These are phyloP conservation scores for Otus sunia DNA, from an alignment of 2,113 vertebrate genomes.

Conservation along the genomic window DNA sequence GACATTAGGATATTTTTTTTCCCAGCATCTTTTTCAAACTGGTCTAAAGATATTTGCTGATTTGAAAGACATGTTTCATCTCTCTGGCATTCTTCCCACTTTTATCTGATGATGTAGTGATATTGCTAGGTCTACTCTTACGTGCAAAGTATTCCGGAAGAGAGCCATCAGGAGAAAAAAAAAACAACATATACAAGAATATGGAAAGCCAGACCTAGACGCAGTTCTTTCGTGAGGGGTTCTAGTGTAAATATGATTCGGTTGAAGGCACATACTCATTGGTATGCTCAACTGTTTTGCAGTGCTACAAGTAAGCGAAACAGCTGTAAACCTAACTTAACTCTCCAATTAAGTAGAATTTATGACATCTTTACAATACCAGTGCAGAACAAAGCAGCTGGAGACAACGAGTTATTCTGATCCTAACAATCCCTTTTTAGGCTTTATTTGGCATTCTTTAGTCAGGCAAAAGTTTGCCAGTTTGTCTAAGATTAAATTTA, in stretches of 20 bases:
- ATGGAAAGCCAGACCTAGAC: not conserved
- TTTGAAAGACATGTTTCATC: not conserved
- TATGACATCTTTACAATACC: not conserved
- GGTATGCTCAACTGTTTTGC: not conserved
- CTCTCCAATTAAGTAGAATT: constrained; percentile 1
- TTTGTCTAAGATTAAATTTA: constrained; percentile 11
- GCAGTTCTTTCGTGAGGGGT: not conserved
- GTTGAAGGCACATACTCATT: not conserved
- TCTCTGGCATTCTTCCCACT: not conserved
- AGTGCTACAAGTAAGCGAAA: not conserved
- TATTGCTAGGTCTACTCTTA: not conserved
- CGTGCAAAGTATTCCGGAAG: not conserved
- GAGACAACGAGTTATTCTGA: not conserved
- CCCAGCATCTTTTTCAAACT: not conserved
- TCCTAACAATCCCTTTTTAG: not conserved
- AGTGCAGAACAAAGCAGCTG: not conserved
- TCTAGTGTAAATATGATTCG: not conserved
- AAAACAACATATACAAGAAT: not conserved
- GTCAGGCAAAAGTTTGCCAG: not conserved
- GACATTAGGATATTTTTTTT: not conserved
- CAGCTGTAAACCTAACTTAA: not conserved
- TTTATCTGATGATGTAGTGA: not conserved
- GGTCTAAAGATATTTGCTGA: not conserved
- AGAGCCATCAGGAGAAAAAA: not conserved
- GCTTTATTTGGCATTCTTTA: constrained; percentile 17